These are phyloP conservation scores for Trissolcus brochymenae DNA, from an alignment of 2,888 invertebrate species.

Conservation along the genomic window DNA sequence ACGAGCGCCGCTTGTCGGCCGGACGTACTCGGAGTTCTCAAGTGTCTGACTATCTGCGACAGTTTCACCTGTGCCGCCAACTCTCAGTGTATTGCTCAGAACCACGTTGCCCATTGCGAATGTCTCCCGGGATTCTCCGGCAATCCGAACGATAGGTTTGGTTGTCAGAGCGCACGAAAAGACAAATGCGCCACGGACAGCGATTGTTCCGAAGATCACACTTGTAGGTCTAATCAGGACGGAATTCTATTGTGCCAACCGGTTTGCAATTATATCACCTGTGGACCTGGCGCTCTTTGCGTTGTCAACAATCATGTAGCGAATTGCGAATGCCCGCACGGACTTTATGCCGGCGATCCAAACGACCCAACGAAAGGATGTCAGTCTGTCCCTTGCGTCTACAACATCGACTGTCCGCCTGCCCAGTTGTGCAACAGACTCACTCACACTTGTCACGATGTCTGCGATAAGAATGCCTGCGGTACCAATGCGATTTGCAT, in stretches of 20 bases:
- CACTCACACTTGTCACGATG: conserved; percentile 88
- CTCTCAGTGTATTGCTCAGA: conserved; percentile 85
- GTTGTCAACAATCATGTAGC: conserved; percentile 92
- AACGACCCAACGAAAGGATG: conserved; percentile 86
- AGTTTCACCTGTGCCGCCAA: conserved; percentile 91
- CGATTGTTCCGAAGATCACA: conserved; percentile 89
- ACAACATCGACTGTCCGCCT: conserved; percentile 89
- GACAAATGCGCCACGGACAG: conserved; percentile 88
- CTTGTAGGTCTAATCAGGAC: conserved; percentile 81
- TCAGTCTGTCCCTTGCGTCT: conserved; percentile 89
- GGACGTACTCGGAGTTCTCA: conserved; percentile 90
- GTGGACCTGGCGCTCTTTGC: conserved; percentile 92
- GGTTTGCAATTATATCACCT: conserved; percentile 86
- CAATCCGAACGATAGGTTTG: conserved; percentile 92
- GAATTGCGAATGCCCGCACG: conserved; percentile 92
- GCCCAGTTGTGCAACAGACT: conserved; percentile 89
- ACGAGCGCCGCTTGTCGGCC: conserved; percentile 85
- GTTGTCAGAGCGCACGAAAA: conserved; percentile 85
- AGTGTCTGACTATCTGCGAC: conserved; percentile 87
- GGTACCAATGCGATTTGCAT: conserved; percentile 92
- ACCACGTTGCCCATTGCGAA: conserved; percentile 88
- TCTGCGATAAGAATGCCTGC: conserved; percentile 88
- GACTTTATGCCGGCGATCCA: conserved; percentile 91
- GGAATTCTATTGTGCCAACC: conserved; percentile 83
- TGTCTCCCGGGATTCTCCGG: conserved; percentile 90